A percentile compares a stretch with the other conserved stretches of the same genome.
These are phyloP conservation scores for Apostichopus japonicus DNA, from an alignment of 35 echinoderm and acorn worm genomes.

Conservation along the genomic window DNA sequence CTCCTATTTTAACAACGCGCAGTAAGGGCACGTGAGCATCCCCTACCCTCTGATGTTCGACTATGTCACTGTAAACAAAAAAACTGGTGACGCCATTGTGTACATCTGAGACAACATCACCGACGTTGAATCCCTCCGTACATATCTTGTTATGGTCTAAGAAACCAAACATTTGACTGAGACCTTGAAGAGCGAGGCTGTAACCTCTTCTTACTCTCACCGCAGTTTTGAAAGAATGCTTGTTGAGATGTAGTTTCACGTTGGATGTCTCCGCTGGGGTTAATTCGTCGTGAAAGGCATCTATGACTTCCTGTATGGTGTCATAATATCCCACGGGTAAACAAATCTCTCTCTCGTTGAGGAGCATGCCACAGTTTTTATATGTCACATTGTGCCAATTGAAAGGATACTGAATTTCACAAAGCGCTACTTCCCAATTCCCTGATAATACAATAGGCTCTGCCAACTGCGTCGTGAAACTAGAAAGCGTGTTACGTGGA, in stretches of 20 bases:
- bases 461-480: no score
- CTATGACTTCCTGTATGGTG: no score
- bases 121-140: slow-evolving; percentile 3
- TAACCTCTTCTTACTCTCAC: slow-evolving; percentile 6
- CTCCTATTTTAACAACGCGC: slow-evolving; percentile 34
- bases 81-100: slow-evolving; percentile 25
- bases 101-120: slow-evolving; percentile 7
- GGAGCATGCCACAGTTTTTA: no score
- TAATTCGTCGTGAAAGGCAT: no score
- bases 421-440: no score
- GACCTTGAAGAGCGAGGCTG: neutral
- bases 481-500: no score
- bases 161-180: slow-evolving; percentile 42
- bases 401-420: no score
- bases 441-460: no score
- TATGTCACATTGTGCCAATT: no score
- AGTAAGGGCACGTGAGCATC: slow-evolving; percentile 24
- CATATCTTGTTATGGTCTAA: slow-evolving; percentile 26
- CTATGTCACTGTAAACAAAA: slow-evolving; percentile 30
- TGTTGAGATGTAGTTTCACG: neutral
- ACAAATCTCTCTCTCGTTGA: no score
- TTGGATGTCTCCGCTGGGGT: no score
- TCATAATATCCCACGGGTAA: no score
- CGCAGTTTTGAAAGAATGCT: slow-evolving; percentile 13
- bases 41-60: slow-evolving; percentile 35